Conservation (phyloP, 2,888 invertebrate genomes). For the Cephus sareptanus region DNA sequence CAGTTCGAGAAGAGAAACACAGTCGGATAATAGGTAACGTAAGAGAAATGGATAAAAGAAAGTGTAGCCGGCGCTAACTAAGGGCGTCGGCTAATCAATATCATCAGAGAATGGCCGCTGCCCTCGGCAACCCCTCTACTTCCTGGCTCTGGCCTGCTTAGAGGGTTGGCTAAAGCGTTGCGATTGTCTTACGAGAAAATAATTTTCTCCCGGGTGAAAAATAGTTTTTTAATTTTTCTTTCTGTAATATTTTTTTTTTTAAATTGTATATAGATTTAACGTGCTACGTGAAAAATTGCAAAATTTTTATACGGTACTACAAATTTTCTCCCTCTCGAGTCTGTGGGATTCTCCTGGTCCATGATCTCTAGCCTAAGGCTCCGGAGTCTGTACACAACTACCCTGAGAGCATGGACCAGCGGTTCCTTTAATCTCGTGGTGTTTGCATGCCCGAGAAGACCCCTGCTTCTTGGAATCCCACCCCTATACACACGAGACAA, state of each 20-base stretch:
- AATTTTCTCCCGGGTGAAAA: too few species aligned
- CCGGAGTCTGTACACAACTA: too few species aligned
- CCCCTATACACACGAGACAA: constrained; percentile 38
- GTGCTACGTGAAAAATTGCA: too few species aligned
- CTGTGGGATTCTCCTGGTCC: too few species aligned
- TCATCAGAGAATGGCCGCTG: constrained; percentile 59
- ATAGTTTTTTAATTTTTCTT: too few species aligned
- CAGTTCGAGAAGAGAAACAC: constrained; percentile 8
- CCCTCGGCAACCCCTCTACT: constrained; percentile 23
- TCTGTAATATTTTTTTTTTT: too few species aligned
- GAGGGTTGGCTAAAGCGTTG: constrained; percentile 25
- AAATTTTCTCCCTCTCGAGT: too few species aligned
- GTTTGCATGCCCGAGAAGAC: constrained; percentile 59
- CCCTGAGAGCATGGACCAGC: constrained; percentile 39
- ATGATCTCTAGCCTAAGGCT: too few species aligned
- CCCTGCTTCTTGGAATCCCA: constrained; percentile 35
- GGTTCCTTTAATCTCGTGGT: constrained; percentile 63
- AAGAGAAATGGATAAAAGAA: constrained; percentile 43
- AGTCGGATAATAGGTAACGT: constrained; percentile 4
- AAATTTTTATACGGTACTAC: too few species aligned
- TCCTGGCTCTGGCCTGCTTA: too few species aligned
- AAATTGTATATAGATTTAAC: too few species aligned
- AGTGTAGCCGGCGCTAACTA: constrained; percentile 62
- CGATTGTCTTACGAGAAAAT: too few species aligned
- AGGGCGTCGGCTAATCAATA: constrained; percentile 66